phyloP scores from a whole-genome alignment of 2,797 vertebrate species.

The Phoeniculus purpureus region DNA sequence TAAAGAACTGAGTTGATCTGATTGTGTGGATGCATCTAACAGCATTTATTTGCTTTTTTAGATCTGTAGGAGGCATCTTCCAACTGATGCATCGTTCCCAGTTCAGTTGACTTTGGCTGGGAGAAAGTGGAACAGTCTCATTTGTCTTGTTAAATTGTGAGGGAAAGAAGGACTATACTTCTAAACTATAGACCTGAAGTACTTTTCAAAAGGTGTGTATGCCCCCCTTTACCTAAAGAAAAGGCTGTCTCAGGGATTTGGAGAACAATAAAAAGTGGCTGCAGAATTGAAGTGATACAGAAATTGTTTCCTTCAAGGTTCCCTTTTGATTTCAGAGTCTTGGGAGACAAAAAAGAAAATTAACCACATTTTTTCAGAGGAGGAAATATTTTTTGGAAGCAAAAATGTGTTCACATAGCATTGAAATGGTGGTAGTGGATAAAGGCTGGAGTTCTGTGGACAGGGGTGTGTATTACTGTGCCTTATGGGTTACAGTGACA shows the following conservation, averaged over 20 bases:
- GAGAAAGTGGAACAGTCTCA: neutral
- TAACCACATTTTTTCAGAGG: neutral
- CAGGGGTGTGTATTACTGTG: neutral
- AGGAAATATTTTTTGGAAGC: neutral
- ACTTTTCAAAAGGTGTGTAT: neutral
- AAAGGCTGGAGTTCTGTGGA: neutral
- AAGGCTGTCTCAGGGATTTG: neutral
- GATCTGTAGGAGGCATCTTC: neutral
- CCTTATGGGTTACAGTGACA: neutral
- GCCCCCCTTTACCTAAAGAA: neutral
- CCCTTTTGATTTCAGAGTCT: neutral
- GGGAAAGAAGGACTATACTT: neutral
- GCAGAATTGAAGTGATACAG: neutral
- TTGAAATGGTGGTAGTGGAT: neutral
- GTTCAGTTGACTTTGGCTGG: neutral
- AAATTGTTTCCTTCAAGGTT: neutral
- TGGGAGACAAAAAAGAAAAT: constrained; percentile 1
- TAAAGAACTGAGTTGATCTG: neutral
- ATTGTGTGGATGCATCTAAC: neutral
- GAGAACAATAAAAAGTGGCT: neutral
- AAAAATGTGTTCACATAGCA: neutral
- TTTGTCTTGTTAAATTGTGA: neutral
- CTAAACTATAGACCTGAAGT: neutral
- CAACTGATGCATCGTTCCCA: neutral
- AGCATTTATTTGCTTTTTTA: neutral